A percentile compares a stretch with the other conserved stretches of the same genome.
Evolutionary conservation across 1,140 invertebrate species (phyloP).

Genomic region (Coptotermes formosanus): DNA sequence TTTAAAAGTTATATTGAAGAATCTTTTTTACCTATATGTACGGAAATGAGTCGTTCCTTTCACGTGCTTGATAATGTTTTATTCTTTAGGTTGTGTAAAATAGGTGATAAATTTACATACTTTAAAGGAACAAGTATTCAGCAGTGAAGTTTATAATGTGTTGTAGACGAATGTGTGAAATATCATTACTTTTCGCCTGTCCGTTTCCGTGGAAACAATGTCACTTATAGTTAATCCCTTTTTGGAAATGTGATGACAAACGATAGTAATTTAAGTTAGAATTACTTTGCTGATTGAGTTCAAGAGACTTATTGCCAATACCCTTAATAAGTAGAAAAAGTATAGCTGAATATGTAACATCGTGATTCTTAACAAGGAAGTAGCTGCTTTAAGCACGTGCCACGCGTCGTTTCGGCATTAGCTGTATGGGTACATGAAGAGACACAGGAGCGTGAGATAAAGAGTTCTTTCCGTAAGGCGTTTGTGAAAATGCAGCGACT

Average conservation of each 20-base stretch:
- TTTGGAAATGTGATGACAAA: background rate
- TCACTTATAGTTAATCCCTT: background rate
- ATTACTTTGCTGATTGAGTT: background rate
- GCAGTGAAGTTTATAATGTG: background rate
- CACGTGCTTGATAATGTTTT: too few relatives aligned
- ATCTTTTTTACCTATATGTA: too few relatives aligned
- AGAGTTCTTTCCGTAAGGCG: too few relatives aligned
- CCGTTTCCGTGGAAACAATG: background rate
- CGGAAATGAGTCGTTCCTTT: too few relatives aligned
- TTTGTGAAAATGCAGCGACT: too few relatives aligned
- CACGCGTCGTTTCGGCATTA: background rate
- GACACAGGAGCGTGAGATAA: background rate
- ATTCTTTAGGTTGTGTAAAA: too few relatives aligned
- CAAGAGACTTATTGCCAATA: background rate
- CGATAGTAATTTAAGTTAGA: background rate
- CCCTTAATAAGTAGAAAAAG: background rate
- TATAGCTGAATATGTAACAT: background rate
- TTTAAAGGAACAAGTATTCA: background rate
- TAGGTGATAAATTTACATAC: too few relatives aligned
- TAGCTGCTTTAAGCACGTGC: background rate
- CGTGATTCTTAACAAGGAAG: background rate
- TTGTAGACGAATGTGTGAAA: background rate
- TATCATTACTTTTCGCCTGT: background rate
- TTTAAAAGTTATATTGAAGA: too few relatives aligned
- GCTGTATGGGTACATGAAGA: background rate